Conservation (phyloP, 2,113 vertebrate species). For the Epinephelus moara region DNA sequence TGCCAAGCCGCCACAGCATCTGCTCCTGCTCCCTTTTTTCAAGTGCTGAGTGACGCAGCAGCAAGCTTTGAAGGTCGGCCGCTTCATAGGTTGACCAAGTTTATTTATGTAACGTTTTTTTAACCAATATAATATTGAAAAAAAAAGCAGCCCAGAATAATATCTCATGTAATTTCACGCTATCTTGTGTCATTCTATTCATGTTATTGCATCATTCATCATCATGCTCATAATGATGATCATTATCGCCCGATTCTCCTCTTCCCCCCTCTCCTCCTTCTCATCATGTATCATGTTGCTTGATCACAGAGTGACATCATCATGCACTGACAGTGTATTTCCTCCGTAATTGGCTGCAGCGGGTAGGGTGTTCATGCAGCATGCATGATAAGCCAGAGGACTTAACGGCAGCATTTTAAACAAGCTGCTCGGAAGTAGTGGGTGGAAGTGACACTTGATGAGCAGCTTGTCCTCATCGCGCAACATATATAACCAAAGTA, state of each 20-base stretch:
- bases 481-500: background rate
- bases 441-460: conserved; percentile 12
- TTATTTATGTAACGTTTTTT: too few species aligned
- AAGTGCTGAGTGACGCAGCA: conserved; percentile 14
- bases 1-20: conserved; percentile 23
- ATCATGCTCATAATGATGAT: background rate
- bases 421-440: background rate
- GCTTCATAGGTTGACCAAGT: background rate
- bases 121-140: too few species aligned
- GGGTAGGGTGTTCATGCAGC: background rate
- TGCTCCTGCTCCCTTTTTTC: conserved; percentile 4
- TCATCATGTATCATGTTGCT: conserved; percentile 22
- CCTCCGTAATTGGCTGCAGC: conserved; percentile 23
- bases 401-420: background rate
- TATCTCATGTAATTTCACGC: background rate
- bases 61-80: conserved; percentile 23
- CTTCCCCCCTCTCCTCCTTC: background rate
- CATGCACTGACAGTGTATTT: background rate
- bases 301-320: conserved; percentile 33
- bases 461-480: conserved; percentile 11
- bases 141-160: background rate
- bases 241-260: conserved; percentile 3
- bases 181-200: conserved; percentile 1
- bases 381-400: conserved; percentile 16
- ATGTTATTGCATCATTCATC: conserved; percentile 20